A percentile compares a stretch with the other conserved stretches of the same genome.
phyloP scores from a whole-genome alignment of 2,888 invertebrate genomes.

The Cosmorhoe ocellata region DNA sequence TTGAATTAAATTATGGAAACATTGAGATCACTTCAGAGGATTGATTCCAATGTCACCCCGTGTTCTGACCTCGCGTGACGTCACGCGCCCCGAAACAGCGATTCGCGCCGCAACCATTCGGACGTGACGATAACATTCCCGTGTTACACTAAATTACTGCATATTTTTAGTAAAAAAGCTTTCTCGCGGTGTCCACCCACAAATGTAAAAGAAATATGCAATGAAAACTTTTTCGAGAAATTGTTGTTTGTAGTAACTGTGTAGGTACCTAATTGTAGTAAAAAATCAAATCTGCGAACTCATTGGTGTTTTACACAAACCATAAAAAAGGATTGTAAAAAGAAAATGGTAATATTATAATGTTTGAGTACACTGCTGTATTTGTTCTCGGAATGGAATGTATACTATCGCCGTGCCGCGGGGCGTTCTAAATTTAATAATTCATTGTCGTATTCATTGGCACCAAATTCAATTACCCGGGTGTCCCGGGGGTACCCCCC shows the following conservation, averaged over 20 bases:
- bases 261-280: no score
- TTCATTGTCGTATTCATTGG: slow-evolving; percentile 79
- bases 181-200: slow-evolving; percentile 4
- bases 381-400: slow-evolving; percentile 27
- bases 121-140: slow-evolving; percentile 13
- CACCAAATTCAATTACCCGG: slow-evolving; percentile 76
- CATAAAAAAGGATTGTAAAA: no score
- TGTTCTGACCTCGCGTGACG: slow-evolving; percentile 47
- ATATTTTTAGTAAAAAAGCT: slow-evolving; percentile 3
- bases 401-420: slow-evolving; percentile 28
- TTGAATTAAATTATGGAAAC: no score
- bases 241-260: no score
- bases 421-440: slow-evolving; percentile 66
- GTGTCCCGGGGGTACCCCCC: slow-evolving; percentile 15
- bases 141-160: slow-evolving; percentile 12
- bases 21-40: slow-evolving; percentile 17
- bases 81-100: slow-evolving; percentile 39
- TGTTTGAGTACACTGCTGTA: neutral
- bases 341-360: neutral
- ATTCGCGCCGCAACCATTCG: slow-evolving; percentile 22
- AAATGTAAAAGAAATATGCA: neutral
- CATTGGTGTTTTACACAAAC: no score
- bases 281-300: no score
- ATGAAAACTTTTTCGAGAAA: no score
- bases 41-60: slow-evolving; percentile 38